phyloP scores from a whole-genome alignment of 2,888 invertebrate species.

The Hedychridium roseum region DNA sequence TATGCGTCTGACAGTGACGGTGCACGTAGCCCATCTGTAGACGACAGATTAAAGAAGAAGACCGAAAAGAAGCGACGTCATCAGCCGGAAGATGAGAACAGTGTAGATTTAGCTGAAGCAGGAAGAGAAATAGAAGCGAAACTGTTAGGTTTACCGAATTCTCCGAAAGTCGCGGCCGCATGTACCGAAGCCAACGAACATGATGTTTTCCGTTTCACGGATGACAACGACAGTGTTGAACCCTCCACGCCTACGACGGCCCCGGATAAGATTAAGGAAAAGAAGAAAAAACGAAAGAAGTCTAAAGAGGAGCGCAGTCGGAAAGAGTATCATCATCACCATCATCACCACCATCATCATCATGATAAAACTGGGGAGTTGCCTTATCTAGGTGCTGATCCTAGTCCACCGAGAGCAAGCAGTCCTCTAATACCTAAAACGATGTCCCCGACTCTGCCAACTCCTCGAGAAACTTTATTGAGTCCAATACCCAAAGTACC shows the following conservation, averaged over 20 bases:
- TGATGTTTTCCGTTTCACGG: constrained; percentile 71
- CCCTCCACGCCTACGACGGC: constrained; percentile 59
- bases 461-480: constrained; percentile 52
- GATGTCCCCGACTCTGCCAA: constrained; percentile 52
- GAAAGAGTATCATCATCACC: constrained; percentile 74
- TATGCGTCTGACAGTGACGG: constrained; percentile 67
- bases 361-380: constrained; percentile 49
- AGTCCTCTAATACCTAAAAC: constrained; percentile 54
- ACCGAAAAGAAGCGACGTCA: constrained; percentile 58
- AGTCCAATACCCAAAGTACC: constrained; percentile 66
- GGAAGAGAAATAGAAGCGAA: constrained; percentile 85
- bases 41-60: constrained; percentile 56
- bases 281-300: constrained; percentile 86
- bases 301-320: constrained; percentile 80
- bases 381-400: constrained; percentile 65
- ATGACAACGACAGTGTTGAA: constrained; percentile 69
- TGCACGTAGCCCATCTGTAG: constrained; percentile 60
- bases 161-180: constrained; percentile 66
- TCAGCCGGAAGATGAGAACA: constrained; percentile 76
- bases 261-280: constrained; percentile 72
- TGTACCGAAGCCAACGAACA: constrained; percentile 66
- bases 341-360: constrained; percentile 65
- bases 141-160: constrained; percentile 73
- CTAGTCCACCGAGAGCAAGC: constrained; percentile 68
- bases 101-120: constrained; percentile 82